Evolutionary conservation across 2,113 vertebrate genomes (phyloP), one percentile per base, ranked within the genome.

Genomic region (Microtus pennsylvanicus): DNA sequence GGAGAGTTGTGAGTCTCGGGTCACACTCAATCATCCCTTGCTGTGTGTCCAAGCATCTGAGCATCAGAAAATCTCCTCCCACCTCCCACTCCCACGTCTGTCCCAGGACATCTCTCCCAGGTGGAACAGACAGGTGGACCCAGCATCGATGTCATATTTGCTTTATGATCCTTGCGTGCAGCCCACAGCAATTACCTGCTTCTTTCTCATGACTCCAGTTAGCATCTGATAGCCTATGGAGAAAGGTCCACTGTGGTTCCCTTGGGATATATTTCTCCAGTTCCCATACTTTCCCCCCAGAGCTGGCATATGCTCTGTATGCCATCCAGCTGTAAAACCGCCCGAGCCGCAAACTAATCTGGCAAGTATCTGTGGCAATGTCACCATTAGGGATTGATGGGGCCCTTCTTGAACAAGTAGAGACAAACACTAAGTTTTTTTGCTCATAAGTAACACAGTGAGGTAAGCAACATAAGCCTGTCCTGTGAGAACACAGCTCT

Each of bases 1-100:
- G 93, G 61, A 98, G 82, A 95, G 90, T 12, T 5, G 0, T 97
- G n/a, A 97, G 96, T 74, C 47, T 83, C 9, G 10, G 26, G 61
- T 67, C 61, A 69, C 45, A 75, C 19, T 75, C 35, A 65, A 30
- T 72, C 45, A 50, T 16, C 42, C 75, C 80, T 55, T 50, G 38
- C 11, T 63, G 45, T 16, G 63, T 87, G 76, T 50, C 61, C 87
- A 70, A 90, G 35, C 45, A 42, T 42, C 80, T 24, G 8, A 0
- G 1, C 0, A 2, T 19, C 12, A 0, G 50, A 63, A 30, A 47
- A 65, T 24, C n/a, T 24, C 45, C 47, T 61, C 92, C 81, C 14
- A 47, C 30, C 14, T 42, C 75, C 78, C 50, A 28, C 3, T 55
- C 47, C 63, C 22, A 72, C 55, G 14, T 38, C 33, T 87, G 28